Percentiles rank a stretch among this genome's conserved stretches.
Conservation (phyloP, 2,888 invertebrate genomes). For the Machimus rusticus region DNA sequence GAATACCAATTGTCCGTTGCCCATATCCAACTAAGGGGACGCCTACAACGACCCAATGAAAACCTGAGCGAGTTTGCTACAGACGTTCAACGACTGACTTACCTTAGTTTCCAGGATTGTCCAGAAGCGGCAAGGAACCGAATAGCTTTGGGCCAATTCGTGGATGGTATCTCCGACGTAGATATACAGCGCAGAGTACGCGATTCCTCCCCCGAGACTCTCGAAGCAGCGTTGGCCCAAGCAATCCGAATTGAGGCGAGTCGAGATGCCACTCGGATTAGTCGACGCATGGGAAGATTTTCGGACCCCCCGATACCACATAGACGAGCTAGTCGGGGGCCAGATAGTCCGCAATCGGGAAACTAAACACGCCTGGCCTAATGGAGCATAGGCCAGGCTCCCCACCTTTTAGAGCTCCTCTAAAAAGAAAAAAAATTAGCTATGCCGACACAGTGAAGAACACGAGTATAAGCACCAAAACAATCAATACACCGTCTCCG, state of each 20-base stretch:
- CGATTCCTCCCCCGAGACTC: not conserved
- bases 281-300: not conserved
- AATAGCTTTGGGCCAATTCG: not conserved
- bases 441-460: too few relatives aligned
- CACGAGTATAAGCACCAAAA: too few relatives aligned
- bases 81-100: not conserved
- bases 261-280: not conserved
- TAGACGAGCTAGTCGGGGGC: not conserved
- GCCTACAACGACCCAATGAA: not conserved
- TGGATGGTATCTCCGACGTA: not conserved
- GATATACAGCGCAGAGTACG: not conserved
- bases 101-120: not conserved
- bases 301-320: not conserved
- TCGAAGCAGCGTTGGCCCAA: not conserved
- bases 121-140: not conserved
- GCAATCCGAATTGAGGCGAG: not conserved
- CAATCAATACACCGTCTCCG: too few relatives aligned
- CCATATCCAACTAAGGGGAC: not conserved
- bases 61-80: not conserved
- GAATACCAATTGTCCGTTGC: not conserved
- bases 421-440: too few relatives aligned
- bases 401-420: not conserved
- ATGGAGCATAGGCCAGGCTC: not conserved
- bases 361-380: not conserved
- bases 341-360: not conserved